Conservation (phyloP, 2,797 vertebrate species). For the Darevskia mixta region DNA sequence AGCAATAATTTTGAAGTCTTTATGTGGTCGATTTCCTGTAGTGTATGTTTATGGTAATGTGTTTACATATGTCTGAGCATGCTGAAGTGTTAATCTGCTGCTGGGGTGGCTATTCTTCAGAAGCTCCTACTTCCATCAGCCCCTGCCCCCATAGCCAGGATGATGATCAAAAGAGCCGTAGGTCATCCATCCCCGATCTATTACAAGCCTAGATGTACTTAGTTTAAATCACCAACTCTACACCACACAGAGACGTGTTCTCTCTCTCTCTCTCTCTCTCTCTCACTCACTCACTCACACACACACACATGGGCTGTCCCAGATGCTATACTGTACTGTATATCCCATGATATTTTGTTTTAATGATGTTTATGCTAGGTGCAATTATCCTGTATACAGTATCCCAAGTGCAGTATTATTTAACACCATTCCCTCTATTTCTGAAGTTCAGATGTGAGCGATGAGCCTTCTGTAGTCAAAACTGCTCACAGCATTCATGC, state of each 20-base stretch:
- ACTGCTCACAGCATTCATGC: no score
- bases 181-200: background rate
- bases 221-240: background rate
- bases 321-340: background rate
- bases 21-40: conserved; percentile 4
- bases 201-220: background rate
- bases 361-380: background rate
- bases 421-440: background rate
- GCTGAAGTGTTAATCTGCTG: background rate
- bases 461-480: background rate
- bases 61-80: conserved; percentile 10
- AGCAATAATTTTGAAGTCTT: conserved; percentile 8
- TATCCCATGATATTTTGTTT: background rate
- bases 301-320: no score
- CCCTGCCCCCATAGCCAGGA: no score
- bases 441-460: background rate
- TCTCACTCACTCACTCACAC: no score
- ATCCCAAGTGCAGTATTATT: background rate
- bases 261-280: no score
- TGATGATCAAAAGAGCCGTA: no score
- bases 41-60: conserved; percentile 8
- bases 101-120: background rate
- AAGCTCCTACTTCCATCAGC: no score
- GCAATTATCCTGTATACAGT: background rate
- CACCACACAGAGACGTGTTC: no score